Evolutionary conservation across 2,113 vertebrate species (phyloP), one percentile per base, ranked within the genome.

Genomic region (Boulengeromyrus knoepffleri): DNA sequence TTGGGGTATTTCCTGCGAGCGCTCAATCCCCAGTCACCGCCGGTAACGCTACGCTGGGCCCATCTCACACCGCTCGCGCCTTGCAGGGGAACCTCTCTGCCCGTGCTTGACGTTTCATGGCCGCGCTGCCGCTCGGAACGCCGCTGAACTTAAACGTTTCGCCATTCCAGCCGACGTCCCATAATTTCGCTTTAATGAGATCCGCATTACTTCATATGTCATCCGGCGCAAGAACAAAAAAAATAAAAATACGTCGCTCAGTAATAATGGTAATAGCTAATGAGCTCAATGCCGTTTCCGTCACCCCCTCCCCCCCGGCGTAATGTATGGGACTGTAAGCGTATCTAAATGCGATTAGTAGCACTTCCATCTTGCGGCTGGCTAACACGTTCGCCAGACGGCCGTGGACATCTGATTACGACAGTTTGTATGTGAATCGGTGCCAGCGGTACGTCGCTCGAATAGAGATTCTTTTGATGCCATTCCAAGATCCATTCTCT

Each of bases 371-470:
- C 52, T 66, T 62, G 88, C 21, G 88, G 88, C 39, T 74, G 53
- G 21, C 21, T 70, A 74, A 88, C 49, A 62, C 45, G n/a, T 74
- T 74, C 39, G 15, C 19, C 88, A 88, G 88, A 88, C 66, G 88
- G 88, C 88, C 62, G 24, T 49, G 52, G 58, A 70, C 88, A 70
- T 88, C 58, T 88, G 87, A 58, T 88, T 52, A 88, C 87, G n/a
- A 42, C 87, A 88, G 58, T 88, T 88, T 88, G 58, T 49, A 47
- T 70, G 88, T 88, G 88, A 74, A 88, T 74, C n/a, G 21, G 42
- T 46, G 56, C 88, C 58, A 70, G 46, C 58, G 5, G 24, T 49
- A 74, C 53, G 88, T 74, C 47, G 62, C 62, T 50, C n/a, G 42
- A 70, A 74, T 31, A n/a, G 56, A 49, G 39, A 47, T 74, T 74